Evolutionary conservation across 1,140 invertebrate species (phyloP).

Genomic region (Aphelenchoides avenae): DNA sequence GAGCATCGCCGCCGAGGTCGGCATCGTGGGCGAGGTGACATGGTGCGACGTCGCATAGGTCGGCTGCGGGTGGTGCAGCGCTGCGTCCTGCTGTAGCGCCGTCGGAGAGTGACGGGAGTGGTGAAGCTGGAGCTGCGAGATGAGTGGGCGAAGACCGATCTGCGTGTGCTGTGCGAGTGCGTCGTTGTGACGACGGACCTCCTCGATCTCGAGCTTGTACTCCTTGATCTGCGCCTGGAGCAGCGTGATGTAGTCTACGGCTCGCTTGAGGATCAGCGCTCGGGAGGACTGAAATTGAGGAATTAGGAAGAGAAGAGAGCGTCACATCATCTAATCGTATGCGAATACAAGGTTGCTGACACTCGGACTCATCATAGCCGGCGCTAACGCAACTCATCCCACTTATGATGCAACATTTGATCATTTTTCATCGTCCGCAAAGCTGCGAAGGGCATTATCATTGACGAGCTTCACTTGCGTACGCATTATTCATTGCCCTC

Average conservation of each 20-base stretch:
- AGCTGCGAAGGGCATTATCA: too few relatives aligned
- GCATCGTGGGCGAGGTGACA: too few relatives aligned
- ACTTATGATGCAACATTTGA: too few relatives aligned
- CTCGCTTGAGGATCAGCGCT: conserved; percentile 47
- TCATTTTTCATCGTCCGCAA: too few relatives aligned
- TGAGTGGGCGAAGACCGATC: conserved; percentile 9
- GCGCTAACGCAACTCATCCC: too few relatives aligned
- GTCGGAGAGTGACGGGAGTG: not conserved
- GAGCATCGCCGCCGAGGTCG: conserved; percentile 5
- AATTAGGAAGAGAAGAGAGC: too few relatives aligned
- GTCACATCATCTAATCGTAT: too few relatives aligned
- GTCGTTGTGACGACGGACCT: conserved; percentile 40
- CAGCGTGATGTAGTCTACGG: conserved; percentile 44
- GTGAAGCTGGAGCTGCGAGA: conserved; percentile 17
- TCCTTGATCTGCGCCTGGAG: conserved; percentile 34
- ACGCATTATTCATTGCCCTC: too few relatives aligned
- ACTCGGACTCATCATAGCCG: too few relatives aligned
- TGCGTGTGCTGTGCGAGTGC: conserved; percentile 11
- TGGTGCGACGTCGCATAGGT: too few relatives aligned
- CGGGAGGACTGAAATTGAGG: conserved; percentile 46
- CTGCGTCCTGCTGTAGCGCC: not conserved
- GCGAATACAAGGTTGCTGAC: too few relatives aligned
- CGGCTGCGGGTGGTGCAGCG: not conserved
- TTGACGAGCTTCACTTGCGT: too few relatives aligned
- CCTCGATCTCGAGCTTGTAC: conserved; percentile 30